phyloP scores from a whole-genome alignment of 2,797 vertebrate species.

The Menidia menidia region DNA sequence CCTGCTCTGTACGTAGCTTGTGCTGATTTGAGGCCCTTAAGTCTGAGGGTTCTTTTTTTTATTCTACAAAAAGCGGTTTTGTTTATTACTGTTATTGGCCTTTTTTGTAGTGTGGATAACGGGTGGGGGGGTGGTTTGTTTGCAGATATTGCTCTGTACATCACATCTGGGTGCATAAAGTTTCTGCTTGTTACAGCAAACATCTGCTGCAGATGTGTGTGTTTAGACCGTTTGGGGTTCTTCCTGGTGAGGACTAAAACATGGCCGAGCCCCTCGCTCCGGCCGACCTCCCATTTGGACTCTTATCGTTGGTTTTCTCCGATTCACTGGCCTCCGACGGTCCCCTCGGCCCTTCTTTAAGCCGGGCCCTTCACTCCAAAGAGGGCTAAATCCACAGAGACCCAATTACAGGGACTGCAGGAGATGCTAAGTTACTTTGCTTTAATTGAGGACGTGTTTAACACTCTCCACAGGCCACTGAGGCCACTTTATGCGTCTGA shows the following conservation, averaged over 20 bases:
- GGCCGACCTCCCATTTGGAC: slow-evolving; percentile 41
- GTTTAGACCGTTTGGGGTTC: no score
- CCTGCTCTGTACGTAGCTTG: no score
- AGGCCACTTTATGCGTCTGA: slow-evolving; percentile 68
- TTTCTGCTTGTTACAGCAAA: no score
- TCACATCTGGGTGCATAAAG: no score
- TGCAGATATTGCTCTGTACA: no score
- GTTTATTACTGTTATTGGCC: no score
- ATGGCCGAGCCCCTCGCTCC: slow-evolving; percentile 18
- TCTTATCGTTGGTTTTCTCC: slow-evolving; percentile 14
- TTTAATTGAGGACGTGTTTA: slow-evolving; percentile 82
- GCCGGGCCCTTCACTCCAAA: slow-evolving; percentile 50
- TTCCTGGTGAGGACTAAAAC: slow-evolving; percentile 23
- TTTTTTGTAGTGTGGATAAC: no score
- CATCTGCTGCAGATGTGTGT: slow-evolving; percentile 1
- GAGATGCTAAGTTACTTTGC: slow-evolving; percentile 76
- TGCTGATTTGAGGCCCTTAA: no score
- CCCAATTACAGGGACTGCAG: slow-evolving; percentile 80
- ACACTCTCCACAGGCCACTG: slow-evolving; percentile 72
- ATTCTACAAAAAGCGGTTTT: no score
- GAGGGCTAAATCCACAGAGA: slow-evolving; percentile 76
- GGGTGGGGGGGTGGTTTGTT: no score
- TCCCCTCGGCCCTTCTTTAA: slow-evolving; percentile 43
- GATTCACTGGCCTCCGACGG: background rate
- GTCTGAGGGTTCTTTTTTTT: no score